Evolutionary conservation across 2,888 invertebrate genomes (phyloP), one percentile per base, ranked within the genome.

Genomic region (Sarcophaga rosellei): DNA sequence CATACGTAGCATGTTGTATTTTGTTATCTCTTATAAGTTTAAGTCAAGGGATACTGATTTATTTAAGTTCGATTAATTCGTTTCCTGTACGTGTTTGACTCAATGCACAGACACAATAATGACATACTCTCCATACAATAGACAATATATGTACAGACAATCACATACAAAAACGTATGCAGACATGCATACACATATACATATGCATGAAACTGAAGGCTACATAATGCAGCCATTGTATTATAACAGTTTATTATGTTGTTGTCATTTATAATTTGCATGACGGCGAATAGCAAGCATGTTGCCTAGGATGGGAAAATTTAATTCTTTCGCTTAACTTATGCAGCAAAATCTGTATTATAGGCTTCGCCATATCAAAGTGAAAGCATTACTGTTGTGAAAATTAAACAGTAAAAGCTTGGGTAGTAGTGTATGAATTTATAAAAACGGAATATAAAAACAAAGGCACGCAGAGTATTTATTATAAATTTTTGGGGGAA

Each of bases 21-120:
- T 78, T 86, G 74, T 84, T 84, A 86, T 86, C 86, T 84, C 53
- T 81, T 84, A 81, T 81, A 81, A 81, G 66, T 78, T 84, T 84
- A 86, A 86, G 83, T 86, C 86, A 78, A 75, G 80, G 90, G 92
- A 92, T 92, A 91, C 92, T 92, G 92, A 92, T 92, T 92, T 92
- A 92, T 92, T 92, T 92, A 89, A 92, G 90, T 92, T 92, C 93
- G 93, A 92, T 92, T 92, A 92, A 92, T 92, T 91, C 90, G 91
- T 91, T 92, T 91, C 89, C 89, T 84, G 79, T 89, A 89, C 88
- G 87, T 89, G 89, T 88, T 85, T 69, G 57, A 69, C 72, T 79
- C 85, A 84, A 79, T 70, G 68, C 74, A 89, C 88, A 84, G 85
- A 79, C 84, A 81, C 84, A 76, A 62, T 63, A 66, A 59, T 77